A percentile compares a stretch with the other conserved stretches of the same genome.
These are phyloP conservation scores for Papilio machaon DNA, from an alignment of 1,140 invertebrate genomes.

Conservation along the genomic window DNA sequence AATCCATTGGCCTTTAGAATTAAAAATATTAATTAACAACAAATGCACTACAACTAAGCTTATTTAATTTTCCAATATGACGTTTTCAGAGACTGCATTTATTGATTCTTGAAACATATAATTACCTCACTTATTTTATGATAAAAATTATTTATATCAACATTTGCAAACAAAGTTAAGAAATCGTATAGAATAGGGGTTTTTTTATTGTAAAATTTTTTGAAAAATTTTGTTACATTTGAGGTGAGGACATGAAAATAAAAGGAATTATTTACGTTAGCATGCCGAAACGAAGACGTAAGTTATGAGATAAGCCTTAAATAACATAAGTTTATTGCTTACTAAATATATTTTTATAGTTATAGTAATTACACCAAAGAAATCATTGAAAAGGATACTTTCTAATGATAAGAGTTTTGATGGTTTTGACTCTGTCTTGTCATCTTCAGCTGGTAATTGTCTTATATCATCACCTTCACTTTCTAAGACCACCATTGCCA, in stretches of 20 bases:
- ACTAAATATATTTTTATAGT: too few species aligned
- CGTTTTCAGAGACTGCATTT: too few species aligned
- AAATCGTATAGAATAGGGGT: background rate
- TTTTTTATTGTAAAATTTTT: too few species aligned
- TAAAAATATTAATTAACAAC: background rate
- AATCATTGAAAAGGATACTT: slow-evolving; percentile 69
- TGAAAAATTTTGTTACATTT: too few species aligned
- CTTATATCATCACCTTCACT: slow-evolving; percentile 67
- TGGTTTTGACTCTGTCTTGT: slow-evolving; percentile 63
- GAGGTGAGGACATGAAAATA: too few species aligned
- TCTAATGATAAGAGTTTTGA: slow-evolving; percentile 67
- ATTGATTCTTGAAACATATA: too few species aligned
- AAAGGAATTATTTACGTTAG: too few species aligned
- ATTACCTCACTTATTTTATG: too few species aligned
- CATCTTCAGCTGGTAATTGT: slow-evolving; percentile 57
- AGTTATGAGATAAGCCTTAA: too few species aligned
- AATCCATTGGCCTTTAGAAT: background rate
- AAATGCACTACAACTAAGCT: background rate
- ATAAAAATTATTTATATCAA: too few species aligned
- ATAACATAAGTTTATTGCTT: too few species aligned
- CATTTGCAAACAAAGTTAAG: background rate
- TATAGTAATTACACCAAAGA: background rate
- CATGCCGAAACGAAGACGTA: too few species aligned
- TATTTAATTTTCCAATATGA: background rate
- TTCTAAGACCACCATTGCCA: slow-evolving; percentile 67